These are phyloP conservation scores for Polyodon spathula DNA, from an alignment of 2,113 vertebrate species.

Conservation along the genomic window DNA sequence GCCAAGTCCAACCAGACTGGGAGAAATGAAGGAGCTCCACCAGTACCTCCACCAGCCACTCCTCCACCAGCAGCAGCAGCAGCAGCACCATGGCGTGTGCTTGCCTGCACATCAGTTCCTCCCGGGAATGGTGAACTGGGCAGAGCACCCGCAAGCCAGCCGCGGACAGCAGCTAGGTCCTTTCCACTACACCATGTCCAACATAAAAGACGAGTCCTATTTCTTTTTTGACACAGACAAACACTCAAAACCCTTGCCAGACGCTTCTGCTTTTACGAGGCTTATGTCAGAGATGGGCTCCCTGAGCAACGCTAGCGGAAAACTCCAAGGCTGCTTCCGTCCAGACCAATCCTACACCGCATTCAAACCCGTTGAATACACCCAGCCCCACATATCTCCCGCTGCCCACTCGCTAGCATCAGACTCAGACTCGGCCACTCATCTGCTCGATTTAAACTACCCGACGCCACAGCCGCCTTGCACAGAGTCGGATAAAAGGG, in stretches of 20 bases:
- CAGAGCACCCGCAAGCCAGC: constrained; percentile 20
- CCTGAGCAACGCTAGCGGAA: constrained; percentile 12
- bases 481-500: constrained; percentile 20
- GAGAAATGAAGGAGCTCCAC: constrained; percentile 25
- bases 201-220: constrained; percentile 23
- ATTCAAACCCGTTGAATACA: constrained; percentile 23
- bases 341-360: constrained; percentile 18
- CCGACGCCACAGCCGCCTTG: constrained; percentile 12
- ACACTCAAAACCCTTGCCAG: constrained; percentile 19
- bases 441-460: constrained; percentile 18
- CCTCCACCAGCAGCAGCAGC: constrained; percentile 17
- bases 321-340: constrained; percentile 19
- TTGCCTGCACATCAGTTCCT: constrained; percentile 18
- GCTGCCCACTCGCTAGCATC: constrained; percentile 8
- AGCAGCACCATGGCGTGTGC: constrained; percentile 9
- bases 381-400: constrained; percentile 8
- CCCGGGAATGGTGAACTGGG: constrained; percentile 17
- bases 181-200: constrained; percentile 16
- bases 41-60: constrained; percentile 13
- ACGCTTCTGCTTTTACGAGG: constrained; percentile 22
- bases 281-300: constrained; percentile 23
- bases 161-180: constrained; percentile 18
- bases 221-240: constrained; percentile 26
- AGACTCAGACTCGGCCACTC: constrained; percentile 13
- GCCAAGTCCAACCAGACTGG: constrained; percentile 9